Base-by-base conservation (phyloP, 1,140 invertebrate species). In the Aculops lycopersici region DNA sequence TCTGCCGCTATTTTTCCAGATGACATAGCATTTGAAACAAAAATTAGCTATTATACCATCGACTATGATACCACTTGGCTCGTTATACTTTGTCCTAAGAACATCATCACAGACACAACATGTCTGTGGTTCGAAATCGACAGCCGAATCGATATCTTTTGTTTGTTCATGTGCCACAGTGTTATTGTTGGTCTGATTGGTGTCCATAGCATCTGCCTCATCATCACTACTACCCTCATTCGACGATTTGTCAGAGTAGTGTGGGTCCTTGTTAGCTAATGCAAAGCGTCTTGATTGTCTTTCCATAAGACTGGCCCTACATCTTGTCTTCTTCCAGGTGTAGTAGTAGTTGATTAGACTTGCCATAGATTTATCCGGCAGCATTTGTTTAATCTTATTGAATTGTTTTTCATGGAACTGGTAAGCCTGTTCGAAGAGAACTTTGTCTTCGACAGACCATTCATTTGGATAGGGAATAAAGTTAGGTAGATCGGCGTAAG, bases 381-480 rank as follows among this genome's bases (percentile, higher is more conserved):
- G 60, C 84, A 95, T 90, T 67, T 90, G 80, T 48, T 79, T 63
- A 52, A 95, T 94, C 53, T 81, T 68, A 55, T 88, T 78, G 62
- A 95, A 95, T 58, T 76, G 83, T 64, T 95, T 95, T 20, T 84
- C 84, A 64, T 94, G 81, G 56, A 90, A 94, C 52, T 86, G 80
- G 56, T 88, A 94, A 18, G 84, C 86, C 57, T 92, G 84, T 55
- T 94, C 84, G 64, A 95, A 95, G 16, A 92, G 58, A 37, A 92
- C 80, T 65, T 92, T 92, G 52, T 95, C 86, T 59, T 94, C 86
- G 2, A 83, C 75, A 14, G 83, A 83, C 86, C 86, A 95, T 52
- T 95, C 84, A 61, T 94, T 84, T 18, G 84, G 84, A 52, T 86
- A 86, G 2, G 86, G 86, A 41, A 81, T 88, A 52, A 92, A 95